Base-by-base conservation (phyloP, 2,113 vertebrate species). In the Sclerurus mexicanus region DNA sequence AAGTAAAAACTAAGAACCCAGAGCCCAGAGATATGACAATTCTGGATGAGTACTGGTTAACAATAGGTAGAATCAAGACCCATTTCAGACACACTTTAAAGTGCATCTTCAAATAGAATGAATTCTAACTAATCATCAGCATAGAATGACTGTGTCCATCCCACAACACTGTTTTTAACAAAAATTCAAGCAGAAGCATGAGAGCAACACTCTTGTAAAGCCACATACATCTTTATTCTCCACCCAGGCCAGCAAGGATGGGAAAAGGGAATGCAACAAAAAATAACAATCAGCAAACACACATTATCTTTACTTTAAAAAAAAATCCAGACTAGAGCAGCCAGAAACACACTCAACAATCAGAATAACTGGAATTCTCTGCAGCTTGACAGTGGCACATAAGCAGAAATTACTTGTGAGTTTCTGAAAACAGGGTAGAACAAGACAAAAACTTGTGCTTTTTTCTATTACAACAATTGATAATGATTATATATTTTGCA, bases 401-500 rank as follows among this genome's bases (percentile, higher is more conserved):
- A 91, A 69, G 85, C 89, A 93, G 69, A 75, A 93, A 81, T 84
- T 77, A 89, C 14, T 71, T 37, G 33, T 59, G 63, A 93, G 40
- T 72, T 93, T 94, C 73, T 87, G 58, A 85, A 93, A 93, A 89
- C 63, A 4, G 50, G 31, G 25, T 19, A 71, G 50, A 93, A 85
- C 76, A 92, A 87, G 84, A 90, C 83, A 89, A 83, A 90, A 90
- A 47, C 21, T 94, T 97, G 97, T 97, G 95, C 91, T 96, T 96
- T 96, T 88, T 94, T 44, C 53, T 72, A 42, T 91, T 92, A 95
- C 74, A 92, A 39, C 50, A 74, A 49, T 71, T 92, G 46, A 82
- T 68, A 83, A 64, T 74, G 37, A 85, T 76, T 68, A 91, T 58
- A 78, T 87, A 92, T 88, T 90, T 91, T 91, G 72, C 63, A 92